phyloP scores from a whole-genome alignment of 1,140 invertebrate species.

The Lethrus apterus region DNA sequence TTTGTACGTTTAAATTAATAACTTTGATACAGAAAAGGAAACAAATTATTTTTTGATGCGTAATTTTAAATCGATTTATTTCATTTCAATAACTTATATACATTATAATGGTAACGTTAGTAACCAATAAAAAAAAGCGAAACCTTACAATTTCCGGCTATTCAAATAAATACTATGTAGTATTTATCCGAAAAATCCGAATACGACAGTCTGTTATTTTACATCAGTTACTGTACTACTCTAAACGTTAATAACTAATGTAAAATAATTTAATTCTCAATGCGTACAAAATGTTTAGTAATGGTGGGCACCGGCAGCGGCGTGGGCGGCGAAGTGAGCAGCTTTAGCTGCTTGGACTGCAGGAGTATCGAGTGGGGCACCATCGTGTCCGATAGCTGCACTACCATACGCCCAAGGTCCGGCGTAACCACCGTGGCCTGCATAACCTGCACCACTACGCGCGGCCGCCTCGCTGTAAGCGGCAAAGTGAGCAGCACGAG shows the following conservation, averaged over 20 bases:
- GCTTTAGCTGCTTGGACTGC: conserved; percentile 50
- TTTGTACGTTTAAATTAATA: too few relatives aligned
- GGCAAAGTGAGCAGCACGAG: conserved; percentile 52
- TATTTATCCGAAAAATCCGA: conserved; percentile 8
- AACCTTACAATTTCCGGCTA: conserved; percentile 8
- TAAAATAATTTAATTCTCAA: too few relatives aligned
- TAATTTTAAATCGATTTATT: neutral
- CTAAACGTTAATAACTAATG: conserved; percentile 8
- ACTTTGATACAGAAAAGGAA: neutral
- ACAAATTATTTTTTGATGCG: neutral
- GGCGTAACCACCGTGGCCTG: conserved; percentile 6
- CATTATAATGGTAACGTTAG: conserved; percentile 8
- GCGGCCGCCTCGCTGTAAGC: conserved; percentile 44
- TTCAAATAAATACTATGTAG: conserved; percentile 2
- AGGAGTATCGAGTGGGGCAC: conserved; percentile 23
- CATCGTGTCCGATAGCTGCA: conserved; percentile 24
- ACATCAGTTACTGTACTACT: neutral
- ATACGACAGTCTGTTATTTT: conserved; percentile 2
- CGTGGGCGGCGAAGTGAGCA: conserved; percentile 48
- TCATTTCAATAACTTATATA: conserved; percentile 11
- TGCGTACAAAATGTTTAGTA: too few relatives aligned
- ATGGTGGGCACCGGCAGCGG: conserved; percentile 40
- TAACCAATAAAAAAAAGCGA: neutral
- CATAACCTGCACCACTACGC: conserved; percentile 21
- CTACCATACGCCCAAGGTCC: conserved; percentile 10